These are phyloP conservation scores for Turritopsis dohrnii DNA, from an alignment of 30 jellyfish, hydroid and myxozoan species.

Conservation along the genomic window DNA sequence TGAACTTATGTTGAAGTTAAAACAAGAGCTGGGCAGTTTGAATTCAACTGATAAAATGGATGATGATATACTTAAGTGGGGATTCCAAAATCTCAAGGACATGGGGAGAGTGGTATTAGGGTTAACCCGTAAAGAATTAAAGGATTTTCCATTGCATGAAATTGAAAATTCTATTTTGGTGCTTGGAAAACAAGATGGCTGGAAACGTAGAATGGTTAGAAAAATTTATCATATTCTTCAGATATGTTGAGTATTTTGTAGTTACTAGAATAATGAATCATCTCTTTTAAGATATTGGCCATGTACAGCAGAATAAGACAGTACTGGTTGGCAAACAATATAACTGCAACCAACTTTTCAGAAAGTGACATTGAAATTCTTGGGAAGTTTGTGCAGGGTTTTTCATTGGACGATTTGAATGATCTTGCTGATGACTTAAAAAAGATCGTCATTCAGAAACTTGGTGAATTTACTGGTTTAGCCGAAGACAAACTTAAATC, in stretches of 20 bases:
- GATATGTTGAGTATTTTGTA: neutral
- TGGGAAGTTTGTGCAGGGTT: conserved; percentile 82
- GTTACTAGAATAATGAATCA: neutral
- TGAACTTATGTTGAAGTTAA: conserved; percentile 62
- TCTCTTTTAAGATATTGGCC: conserved; percentile 40
- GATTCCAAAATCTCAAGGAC: conserved; percentile 48
- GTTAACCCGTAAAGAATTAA: conserved; percentile 52
- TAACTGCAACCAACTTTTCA: conserved; percentile 35
- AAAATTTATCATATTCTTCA: neutral
- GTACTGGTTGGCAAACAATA: conserved; percentile 55
- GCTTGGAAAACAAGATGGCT: conserved; percentile 71
- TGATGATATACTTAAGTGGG: conserved; percentile 70
- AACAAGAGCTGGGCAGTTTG: conserved; percentile 55
- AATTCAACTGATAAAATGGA: conserved; percentile 43
- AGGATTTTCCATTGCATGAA: conserved; percentile 62
- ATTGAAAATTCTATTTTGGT: conserved; percentile 60
- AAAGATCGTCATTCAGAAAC: conserved; percentile 40
- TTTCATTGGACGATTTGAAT: conserved; percentile 57
- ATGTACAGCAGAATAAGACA: conserved; percentile 48
- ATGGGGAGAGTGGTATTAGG: conserved; percentile 70
- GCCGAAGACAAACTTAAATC: conserved; percentile 79
- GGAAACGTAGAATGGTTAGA: conserved; percentile 89
- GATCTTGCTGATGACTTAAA: conserved; percentile 39
- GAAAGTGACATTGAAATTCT: conserved; percentile 66
- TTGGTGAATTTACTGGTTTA: conserved; percentile 71